These are phyloP conservation scores for Ictidomys tridecemlineatus DNA, from an alignment of 2,113 vertebrate genomes.

Conservation along the genomic window DNA sequence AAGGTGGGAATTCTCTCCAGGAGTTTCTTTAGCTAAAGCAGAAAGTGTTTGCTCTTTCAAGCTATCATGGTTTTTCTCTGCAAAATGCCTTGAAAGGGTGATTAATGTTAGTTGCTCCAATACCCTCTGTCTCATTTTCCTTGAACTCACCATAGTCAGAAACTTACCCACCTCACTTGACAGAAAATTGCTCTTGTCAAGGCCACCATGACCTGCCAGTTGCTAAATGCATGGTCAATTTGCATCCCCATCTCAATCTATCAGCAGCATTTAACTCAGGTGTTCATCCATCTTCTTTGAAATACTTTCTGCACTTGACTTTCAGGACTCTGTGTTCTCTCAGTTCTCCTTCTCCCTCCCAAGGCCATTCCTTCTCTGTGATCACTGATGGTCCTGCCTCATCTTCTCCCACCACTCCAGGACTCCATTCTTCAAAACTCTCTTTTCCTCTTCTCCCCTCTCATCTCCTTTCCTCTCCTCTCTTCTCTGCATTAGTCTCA, in stretches of 20 bases:
- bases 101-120: background rate
- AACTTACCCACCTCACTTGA: background rate
- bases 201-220: conserved; percentile 8
- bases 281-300: conserved; percentile 14
- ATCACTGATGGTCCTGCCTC: background rate
- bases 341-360: background rate
- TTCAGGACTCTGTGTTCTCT: background rate
- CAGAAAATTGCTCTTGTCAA: conserved; percentile 59
- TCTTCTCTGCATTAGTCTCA: background rate
- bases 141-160: background rate
- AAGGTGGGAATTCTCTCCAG: background rate
- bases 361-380: background rate
- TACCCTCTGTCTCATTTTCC: background rate
- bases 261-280: background rate
- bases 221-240: background rate
- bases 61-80: background rate
- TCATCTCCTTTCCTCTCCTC: background rate
- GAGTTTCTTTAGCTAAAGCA: background rate
- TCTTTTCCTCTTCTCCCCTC: background rate
- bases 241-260: background rate
- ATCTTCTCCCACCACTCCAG: background rate
- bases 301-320: background rate
- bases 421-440: background rate
- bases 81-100: background rate
- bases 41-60: background rate